Evolutionary conservation across 1,140 invertebrate genomes (phyloP), one percentile per base, ranked within the genome.

Genomic region (Meloidogyne exigua): DNA sequence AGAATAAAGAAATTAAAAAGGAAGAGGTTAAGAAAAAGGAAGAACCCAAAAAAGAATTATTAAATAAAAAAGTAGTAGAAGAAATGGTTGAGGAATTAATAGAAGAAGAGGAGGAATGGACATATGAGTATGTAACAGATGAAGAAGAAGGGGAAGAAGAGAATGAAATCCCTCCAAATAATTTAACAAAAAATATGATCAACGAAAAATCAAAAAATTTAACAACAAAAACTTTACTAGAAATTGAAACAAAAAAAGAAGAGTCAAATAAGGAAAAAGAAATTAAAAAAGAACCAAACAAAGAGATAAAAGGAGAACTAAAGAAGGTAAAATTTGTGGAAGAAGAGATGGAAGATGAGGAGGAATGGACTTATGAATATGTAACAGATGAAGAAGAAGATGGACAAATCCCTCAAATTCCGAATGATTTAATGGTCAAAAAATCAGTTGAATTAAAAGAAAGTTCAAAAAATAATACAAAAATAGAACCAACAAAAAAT

Each of bases 361-460:
- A 75, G 9, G 75, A 76, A 62, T 78, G 76, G 76, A 32, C 73
- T n/a, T 77, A 77, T 39, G 76, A 78, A 68, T 62, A 73, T 64
- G 71, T 73, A 3, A 73, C 71, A 25, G 71, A 73, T 36, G 78
- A 78, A 44, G 76, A 77, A 44, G 49, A 78, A 12, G 68, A 75
- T 0, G 73, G 78, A 21, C 72, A 62, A 36, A 9, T 57, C 2
- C 49, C 49, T n/a, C 18, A 18, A 57, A 57, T 57, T 57, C 3
- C 3, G 1, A 57, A 57, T 57, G 9, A 57, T 57, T 57, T 57
- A 9, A 0, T n/a, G 4, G 7, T 32, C 2, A 57, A 57, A n/a
- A 57, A 57, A 10, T 15, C 13, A 18, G 5, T 18, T 18, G 44
- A 49, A 49, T 18, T 49, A 49, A 49, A 49, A 44, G 42, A 44